Base-by-base conservation (phyloP, 2,888 invertebrate genomes). In the Dolomedes plantarius region DNA sequence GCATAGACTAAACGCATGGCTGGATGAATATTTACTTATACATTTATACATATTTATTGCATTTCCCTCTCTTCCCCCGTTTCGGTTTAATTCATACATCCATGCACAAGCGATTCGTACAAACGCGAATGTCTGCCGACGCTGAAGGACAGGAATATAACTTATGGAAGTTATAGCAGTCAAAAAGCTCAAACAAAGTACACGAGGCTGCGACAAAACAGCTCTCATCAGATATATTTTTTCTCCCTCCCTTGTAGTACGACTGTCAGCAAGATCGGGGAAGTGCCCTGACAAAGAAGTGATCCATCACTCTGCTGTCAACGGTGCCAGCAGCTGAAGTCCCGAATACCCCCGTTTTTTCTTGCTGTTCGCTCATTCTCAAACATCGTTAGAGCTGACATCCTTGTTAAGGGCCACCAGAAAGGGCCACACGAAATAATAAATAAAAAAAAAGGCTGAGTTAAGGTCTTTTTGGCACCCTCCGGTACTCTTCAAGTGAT, bases 341-440 rank as follows among this genome's bases (percentile, higher is more conserved):
- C 67, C 39, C 13, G 72, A 41, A 31, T 29, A n/a, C 32, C 39
- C 32, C 19, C 28, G 28, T 27, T 62, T 41, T 28, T 71, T 23
- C 16, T 5, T 28, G 11, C 28, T 65, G 29, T 32, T 69, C 62
- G 46, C 67, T 68, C 74, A 68, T 81, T 75, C 80, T 73, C 39
- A 50, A 81, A 81, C 79, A 79, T 74, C 81, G 81, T 81, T 81
- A 81, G 81, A 81, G 75, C 81, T 81, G 81, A 81, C 81, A 81
- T 81, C 81, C 81, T 81, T 81, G 81, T 81, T 81, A 81, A 65
- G 46, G 50, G 28, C 74, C 50, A 28, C 50, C 62, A 31, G 65
- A 79, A 31, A 67, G 32, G 67, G 67, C 27, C 11, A 23, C 11
- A 23, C 27, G n/a, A 23, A 62, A 62, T 62, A 27, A 11, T 62